Percentiles rank a stretch among this genome's conserved stretches.
Evolutionary conservation across 1,140 invertebrate species (phyloP).

Genomic region (Trichonephila clavata): DNA sequence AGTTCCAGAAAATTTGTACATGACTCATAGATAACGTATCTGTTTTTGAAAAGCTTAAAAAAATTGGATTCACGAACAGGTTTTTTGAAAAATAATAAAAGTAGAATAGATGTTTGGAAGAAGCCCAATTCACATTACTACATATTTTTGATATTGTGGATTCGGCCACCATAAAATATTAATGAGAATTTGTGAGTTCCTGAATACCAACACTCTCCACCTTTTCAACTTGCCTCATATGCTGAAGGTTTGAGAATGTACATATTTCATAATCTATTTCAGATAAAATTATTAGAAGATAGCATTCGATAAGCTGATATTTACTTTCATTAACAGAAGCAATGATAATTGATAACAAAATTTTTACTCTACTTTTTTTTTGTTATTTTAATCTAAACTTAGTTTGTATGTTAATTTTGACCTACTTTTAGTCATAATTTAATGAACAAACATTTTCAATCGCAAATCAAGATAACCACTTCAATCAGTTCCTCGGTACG

Average conservation of each 20-base stretch:
- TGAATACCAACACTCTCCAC: not conserved
- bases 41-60: not conserved
- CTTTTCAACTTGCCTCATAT: not conserved
- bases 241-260: not conserved
- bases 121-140: not conserved
- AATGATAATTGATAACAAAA: not conserved
- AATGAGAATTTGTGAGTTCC: too few species aligned
- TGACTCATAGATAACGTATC: not conserved
- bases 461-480: too few species aligned
- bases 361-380: too few species aligned
- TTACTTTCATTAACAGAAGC: not conserved
- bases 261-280: not conserved
- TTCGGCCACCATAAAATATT: not conserved
- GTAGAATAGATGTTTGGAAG: constrained; percentile 15
- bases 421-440: too few species aligned
- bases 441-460: too few species aligned
- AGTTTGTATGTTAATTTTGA: too few species aligned
- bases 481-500: too few species aligned
- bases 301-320: not conserved
- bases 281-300: not conserved
- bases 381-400: too few species aligned
- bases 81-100: not conserved
- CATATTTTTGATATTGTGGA: not conserved
- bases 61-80: not conserved
- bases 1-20: not conserved